Evolutionary conservation across 1,140 invertebrate genomes (phyloP).

Genomic region (Penaeus vannamei): DNA sequence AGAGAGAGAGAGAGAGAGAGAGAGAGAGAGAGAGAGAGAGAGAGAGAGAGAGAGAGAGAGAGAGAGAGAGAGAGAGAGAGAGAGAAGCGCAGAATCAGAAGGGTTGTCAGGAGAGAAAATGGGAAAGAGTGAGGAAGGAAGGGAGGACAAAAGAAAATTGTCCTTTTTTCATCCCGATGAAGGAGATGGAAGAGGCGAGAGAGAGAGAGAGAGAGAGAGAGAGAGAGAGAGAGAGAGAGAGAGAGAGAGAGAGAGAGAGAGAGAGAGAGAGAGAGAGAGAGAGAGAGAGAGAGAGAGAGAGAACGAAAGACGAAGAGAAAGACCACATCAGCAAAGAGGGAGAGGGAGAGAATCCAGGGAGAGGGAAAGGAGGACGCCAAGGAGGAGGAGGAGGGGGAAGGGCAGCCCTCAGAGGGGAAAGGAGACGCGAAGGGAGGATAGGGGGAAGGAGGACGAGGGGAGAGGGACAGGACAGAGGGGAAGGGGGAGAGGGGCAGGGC

Average conservation of each 20-base stretch:
- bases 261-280: background rate
- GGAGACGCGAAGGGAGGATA: background rate
- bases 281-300: background rate
- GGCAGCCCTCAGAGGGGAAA: slow-evolving; percentile 1
- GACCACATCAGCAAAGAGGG: background rate
- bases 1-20: too few species aligned
- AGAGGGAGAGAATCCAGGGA: background rate
- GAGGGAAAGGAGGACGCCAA: background rate
- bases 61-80: too few species aligned
- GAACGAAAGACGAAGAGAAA: background rate
- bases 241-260: slow-evolving; percentile 8
- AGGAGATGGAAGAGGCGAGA: too few species aligned
- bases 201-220: background rate
- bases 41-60: too few species aligned
- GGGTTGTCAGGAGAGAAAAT: too few species aligned
- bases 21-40: too few species aligned
- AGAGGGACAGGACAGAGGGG: slow-evolving; percentile 17
- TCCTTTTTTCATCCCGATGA: too few species aligned
- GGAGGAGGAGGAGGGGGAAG: background rate
- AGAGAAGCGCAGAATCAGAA: too few species aligned
- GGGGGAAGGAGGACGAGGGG: background rate
- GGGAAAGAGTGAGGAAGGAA: too few species aligned
- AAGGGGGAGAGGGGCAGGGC: slow-evolving; percentile 29
- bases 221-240: background rate
- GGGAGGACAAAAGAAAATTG: too few species aligned